Base-by-base conservation (phyloP, 2,797 vertebrate genomes). In the Momotus momota region DNA sequence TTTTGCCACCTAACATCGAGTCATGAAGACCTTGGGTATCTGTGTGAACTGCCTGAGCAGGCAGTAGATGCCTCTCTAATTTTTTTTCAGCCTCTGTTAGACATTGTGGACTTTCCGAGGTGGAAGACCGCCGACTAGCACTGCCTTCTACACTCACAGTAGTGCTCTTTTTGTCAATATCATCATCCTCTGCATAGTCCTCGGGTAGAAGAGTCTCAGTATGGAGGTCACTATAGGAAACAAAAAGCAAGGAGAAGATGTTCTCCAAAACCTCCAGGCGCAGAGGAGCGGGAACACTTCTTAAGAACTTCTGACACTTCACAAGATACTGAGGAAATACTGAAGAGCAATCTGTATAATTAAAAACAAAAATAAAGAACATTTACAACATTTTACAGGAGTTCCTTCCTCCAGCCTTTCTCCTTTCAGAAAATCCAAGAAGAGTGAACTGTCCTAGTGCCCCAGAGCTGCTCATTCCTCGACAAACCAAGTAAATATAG, bases 251-350 rank as follows among this genome's bases (percentile, higher is more conserved):
- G 19, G 99, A 99, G 97, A 99, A 99, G 97, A 99, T 99, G 96
- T 99, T 99, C 98, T 99, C 99, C 88, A 99, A 98, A 86, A 99
- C 98, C 97, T 99, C 99, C 95, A 99, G 97, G 48, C 99, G 98
- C 91, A 99, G 97, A 91, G 99, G 97, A 87, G 98, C 97, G 4
- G 99, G 99, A 75, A 99, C 45, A 1, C 97, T 97, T 93, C 98
- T 98, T 95, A 99, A 97, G 90, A 98, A 99, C 81, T 99, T 98
- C 95, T 99, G 99, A 96, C 99, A 99, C 96, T 99, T 99, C 2
- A 96, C 98, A 92, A 99, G 97, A 97, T 98, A 99, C 78, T 97
- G 98, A 95, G 98, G 97, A 96, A 99, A 99, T 94, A 98, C 86
- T 66, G 97, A 61, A 77, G 97, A 97, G 95, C 75, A 97, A 96